Conservation (phyloP, 2,888 invertebrate species). For the Pristionchus mayeri region DNA sequence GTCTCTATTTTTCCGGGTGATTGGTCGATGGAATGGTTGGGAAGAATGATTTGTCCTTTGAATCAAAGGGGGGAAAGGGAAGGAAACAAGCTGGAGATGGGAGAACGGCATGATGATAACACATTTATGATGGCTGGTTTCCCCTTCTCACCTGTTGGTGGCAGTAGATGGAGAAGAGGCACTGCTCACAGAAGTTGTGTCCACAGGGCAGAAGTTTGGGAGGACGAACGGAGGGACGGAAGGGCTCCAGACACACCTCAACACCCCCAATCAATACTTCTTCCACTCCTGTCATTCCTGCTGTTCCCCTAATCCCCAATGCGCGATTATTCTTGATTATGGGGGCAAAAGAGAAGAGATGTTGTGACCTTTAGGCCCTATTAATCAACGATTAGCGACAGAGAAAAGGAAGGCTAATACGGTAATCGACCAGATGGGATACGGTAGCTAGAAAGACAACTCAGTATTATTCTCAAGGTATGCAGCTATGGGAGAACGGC, state of each 20-base stretch:
- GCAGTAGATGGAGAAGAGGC: conserved; percentile 68
- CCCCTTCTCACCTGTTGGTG: conserved; percentile 67
- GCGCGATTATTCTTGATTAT: conserved; percentile 9
- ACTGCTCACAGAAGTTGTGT: conserved; percentile 72
- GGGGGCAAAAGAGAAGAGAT: conserved; percentile 2
- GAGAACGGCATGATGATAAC: conserved; percentile 6
- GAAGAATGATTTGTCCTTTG: not conserved
- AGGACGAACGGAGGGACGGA: conserved; percentile 54
- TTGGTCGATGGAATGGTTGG: not conserved
- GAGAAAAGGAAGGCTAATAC: not conserved
- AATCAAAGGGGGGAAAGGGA: not conserved
- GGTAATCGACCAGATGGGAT: not conserved
- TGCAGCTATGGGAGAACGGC: no score
- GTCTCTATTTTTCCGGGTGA: not conserved
- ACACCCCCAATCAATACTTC: not conserved
- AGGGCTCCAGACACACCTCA: conserved; percentile 60
- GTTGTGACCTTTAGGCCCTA: conserved; percentile 14
- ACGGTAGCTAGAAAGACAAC: conserved; percentile 62
- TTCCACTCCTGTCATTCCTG: no score
- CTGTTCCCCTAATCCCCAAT: conserved; percentile 17
- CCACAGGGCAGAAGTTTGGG: conserved; percentile 74
- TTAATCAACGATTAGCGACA: conserved; percentile 19
- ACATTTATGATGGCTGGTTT: not conserved
- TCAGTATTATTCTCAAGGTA: no score
- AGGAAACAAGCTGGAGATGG: not conserved